These are phyloP conservation scores for Leucoma salicis DNA, from an alignment of 2,888 invertebrate species.

Conservation along the genomic window DNA sequence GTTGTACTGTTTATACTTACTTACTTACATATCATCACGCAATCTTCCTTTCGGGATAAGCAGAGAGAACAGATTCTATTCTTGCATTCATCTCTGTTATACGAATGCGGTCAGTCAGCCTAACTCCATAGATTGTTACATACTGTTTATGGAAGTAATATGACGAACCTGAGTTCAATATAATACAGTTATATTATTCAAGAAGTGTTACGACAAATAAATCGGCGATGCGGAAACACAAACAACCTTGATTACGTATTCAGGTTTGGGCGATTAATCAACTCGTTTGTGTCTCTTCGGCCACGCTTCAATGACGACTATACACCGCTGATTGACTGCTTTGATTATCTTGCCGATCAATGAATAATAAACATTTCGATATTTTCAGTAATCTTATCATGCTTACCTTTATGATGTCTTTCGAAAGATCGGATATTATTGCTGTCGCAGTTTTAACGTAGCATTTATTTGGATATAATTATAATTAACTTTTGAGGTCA, in stretches of 20 bases:
- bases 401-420: not conserved
- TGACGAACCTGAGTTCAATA: no score
- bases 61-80: no score
- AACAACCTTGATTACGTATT: constrained; percentile 34
- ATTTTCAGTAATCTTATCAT: constrained; percentile 20
- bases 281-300: constrained; percentile 44
- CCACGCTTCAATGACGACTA: constrained; percentile 38
- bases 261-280: constrained; percentile 44
- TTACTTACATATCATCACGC: no score
- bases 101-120: no score
- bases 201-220: constrained; percentile 11
- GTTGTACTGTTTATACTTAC: no score
- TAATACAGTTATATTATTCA: no score
- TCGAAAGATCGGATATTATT: not conserved
- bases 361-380: constrained; percentile 42
- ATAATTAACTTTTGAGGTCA: no score
- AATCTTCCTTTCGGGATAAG: no score
- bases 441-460: not conserved
- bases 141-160: no score
- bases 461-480: not conserved
- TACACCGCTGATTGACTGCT: constrained; percentile 44
- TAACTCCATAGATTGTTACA: no score
- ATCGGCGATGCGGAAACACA: constrained; percentile 30
- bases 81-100: no score
- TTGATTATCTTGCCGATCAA: constrained; percentile 46